These are phyloP conservation scores for Fulica atra DNA, from an alignment of 2,113 vertebrate species.

Conservation along the genomic window DNA sequence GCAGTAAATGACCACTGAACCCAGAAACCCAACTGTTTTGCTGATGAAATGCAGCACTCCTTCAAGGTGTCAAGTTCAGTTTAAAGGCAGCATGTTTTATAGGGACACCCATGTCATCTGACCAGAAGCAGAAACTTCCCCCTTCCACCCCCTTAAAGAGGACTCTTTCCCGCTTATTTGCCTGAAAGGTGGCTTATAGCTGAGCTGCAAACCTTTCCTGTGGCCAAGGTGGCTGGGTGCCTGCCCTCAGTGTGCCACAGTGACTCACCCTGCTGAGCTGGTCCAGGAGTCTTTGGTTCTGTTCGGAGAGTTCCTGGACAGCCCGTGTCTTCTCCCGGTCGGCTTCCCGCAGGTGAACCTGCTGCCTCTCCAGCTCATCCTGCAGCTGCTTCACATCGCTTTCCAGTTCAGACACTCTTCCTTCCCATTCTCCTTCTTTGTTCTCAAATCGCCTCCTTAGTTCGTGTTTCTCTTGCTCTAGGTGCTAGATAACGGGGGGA, in stretches of 20 bases:
- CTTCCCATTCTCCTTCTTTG: constrained; percentile 97
- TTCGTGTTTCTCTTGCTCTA: constrained; percentile 98
- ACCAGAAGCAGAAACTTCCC: neutral
- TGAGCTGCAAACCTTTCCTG: neutral
- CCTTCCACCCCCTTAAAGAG: neutral
- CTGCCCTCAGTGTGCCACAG: neutral
- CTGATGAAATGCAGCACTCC: neutral
- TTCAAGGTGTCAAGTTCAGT: neutral
- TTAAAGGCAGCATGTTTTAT: neutral
- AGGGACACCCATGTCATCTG: neutral
- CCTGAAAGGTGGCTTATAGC: neutral
- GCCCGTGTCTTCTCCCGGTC: constrained; percentile 89
- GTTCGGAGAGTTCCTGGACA: constrained; percentile 92
- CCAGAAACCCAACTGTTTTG: neutral
- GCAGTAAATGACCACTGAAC: neutral
- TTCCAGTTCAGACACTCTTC: constrained; percentile 94
- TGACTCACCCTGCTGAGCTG: constrained; percentile 93
- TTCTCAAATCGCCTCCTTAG: constrained; percentile 90
- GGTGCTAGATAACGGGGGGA: constrained; percentile 74
- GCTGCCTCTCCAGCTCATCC: constrained; percentile 91
- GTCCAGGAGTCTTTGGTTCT: constrained; percentile 96
- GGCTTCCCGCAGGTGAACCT: constrained; percentile 89
- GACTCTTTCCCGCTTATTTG: neutral
- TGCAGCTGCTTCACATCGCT: constrained; percentile 93
- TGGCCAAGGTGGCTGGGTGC: neutral